A percentile compares a stretch with the other conserved stretches of the same genome.
Conservation (phyloP, 2,888 invertebrate genomes). For the Drosophila emarginata region DNA sequence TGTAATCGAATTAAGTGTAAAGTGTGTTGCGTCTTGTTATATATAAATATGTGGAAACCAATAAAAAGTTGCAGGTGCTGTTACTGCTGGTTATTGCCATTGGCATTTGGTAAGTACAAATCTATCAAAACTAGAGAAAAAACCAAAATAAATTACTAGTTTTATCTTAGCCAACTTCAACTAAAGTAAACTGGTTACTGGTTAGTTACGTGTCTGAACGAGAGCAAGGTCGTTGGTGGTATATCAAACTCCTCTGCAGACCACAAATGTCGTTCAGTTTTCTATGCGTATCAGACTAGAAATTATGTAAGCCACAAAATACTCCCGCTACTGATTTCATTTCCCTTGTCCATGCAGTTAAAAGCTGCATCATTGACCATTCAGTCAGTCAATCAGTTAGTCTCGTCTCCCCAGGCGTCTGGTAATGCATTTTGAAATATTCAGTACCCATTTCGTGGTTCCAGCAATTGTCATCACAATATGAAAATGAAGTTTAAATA, state of each 20-base stretch:
- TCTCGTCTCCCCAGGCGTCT: neutral
- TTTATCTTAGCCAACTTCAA: slow-evolving; percentile 23
- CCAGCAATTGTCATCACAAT: slow-evolving; percentile 39
- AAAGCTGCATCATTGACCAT: slow-evolving; percentile 9
- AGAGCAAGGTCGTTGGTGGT: slow-evolving; percentile 63
- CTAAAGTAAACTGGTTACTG: slow-evolving; percentile 38
- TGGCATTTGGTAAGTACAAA: slow-evolving; percentile 74
- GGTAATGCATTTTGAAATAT: slow-evolving; percentile 50
- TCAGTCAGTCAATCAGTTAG: slow-evolving; percentile 11
- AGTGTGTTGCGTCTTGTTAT: no score
- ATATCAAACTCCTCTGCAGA: neutral
- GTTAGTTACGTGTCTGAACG: slow-evolving; percentile 53
- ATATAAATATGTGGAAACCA: slow-evolving; percentile 46
- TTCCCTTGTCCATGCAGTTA: neutral
- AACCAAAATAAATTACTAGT: slow-evolving; percentile 25
- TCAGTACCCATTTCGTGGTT: slow-evolving; percentile 25
- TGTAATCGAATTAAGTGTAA: slow-evolving; percentile 16
- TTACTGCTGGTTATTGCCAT: slow-evolving; percentile 60
- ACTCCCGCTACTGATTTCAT: neutral
- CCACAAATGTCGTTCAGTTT: slow-evolving; percentile 30
- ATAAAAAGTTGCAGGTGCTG: slow-evolving; percentile 30
- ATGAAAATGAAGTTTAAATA: slow-evolving; percentile 58
- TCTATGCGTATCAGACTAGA: slow-evolving; percentile 23
- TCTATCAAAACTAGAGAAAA: slow-evolving; percentile 39
- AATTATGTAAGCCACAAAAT: slow-evolving; percentile 55